A percentile compares a stretch with the other conserved stretches of the same genome.
Evolutionary conservation across 2,888 invertebrate genomes (phyloP).

Genomic region (Parnassius smintheus): DNA sequence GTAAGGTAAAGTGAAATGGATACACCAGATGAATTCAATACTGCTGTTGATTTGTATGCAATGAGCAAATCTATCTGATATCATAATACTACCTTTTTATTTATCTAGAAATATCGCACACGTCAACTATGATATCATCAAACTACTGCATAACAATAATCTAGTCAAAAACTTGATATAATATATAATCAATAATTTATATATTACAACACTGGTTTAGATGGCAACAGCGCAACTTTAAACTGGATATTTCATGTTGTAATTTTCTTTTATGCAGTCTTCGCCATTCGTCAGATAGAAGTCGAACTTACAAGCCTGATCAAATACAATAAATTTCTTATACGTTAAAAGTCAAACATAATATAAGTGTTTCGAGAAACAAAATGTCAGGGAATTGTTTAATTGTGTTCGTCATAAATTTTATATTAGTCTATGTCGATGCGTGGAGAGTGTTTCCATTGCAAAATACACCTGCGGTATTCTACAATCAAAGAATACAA

Average conservation of each 20-base stretch:
- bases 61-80: not conserved
- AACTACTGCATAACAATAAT: not conserved
- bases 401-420: conserved; percentile 26
- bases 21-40: too few species aligned
- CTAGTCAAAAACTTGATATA: too few species aligned
- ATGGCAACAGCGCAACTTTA: conserved; percentile 28
- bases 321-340: conserved; percentile 33
- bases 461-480: conserved; percentile 32
- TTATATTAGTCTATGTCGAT: conserved; percentile 22
- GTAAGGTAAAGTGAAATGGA: too few species aligned
- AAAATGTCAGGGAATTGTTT: conserved; percentile 29
- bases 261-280: conserved; percentile 15
- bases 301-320: conserved; percentile 42
- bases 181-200: conserved; percentile 2
- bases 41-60: not conserved
- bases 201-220: conserved; percentile 31
- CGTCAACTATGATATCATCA: conserved; percentile 4
- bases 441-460: conserved; percentile 48
- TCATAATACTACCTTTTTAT: not conserved
- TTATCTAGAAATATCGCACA: not conserved
- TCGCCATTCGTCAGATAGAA: conserved; percentile 31
- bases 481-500: conserved; percentile 19
- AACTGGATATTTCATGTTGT: conserved; percentile 28
- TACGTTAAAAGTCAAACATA: conserved; percentile 30
- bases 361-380: conserved; percentile 28